phyloP scores from a whole-genome alignment of 2,797 vertebrate genomes.

The Coendou prehensilis region DNA sequence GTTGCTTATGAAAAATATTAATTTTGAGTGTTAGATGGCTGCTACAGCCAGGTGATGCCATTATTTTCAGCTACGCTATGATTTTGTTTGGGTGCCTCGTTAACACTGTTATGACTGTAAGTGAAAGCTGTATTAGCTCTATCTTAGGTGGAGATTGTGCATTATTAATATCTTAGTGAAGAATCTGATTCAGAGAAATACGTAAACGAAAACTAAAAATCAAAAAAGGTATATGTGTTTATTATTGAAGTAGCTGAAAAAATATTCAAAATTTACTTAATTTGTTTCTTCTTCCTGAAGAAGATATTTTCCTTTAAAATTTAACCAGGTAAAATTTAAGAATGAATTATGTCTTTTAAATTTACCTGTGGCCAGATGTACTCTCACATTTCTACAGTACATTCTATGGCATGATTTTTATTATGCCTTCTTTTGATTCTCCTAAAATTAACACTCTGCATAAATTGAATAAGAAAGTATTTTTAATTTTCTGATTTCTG shows the following conservation, averaged over 20 bases:
- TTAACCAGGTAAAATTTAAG: not conserved
- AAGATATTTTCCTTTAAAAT: slow-evolving; percentile 9
- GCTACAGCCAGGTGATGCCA: not conserved
- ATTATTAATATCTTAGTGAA: slow-evolving; percentile 45
- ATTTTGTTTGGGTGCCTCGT: slow-evolving; percentile 62
- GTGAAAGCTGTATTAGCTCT: slow-evolving; percentile 4
- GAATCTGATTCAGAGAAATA: not conserved
- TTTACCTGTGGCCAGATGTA: not conserved
- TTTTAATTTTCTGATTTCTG: slow-evolving; percentile 18
- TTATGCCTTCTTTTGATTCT: not conserved
- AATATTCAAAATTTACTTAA: not conserved
- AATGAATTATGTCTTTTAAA: not conserved
- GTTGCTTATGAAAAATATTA: slow-evolving; percentile 39
- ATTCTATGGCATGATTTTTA: not conserved
- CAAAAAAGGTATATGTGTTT: not conserved
- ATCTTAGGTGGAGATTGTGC: not conserved
- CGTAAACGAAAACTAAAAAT: slow-evolving; percentile 33
- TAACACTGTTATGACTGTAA: slow-evolving; percentile 35
- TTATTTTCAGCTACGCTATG: slow-evolving; percentile 24
- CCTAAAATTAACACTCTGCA: not conserved
- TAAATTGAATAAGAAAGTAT: not conserved
- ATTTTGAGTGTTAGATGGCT: slow-evolving; percentile 24
- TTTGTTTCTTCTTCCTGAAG: not conserved
- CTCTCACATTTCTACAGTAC: not conserved
- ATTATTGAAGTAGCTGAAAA: slow-evolving; percentile 30